A percentile compares a stretch with the other conserved stretches of the same genome.
These are phyloP conservation scores for Beroe forskalii DNA, from an alignment of 37 sponge, comb jelly and placozoan species.

Conservation along the genomic window DNA sequence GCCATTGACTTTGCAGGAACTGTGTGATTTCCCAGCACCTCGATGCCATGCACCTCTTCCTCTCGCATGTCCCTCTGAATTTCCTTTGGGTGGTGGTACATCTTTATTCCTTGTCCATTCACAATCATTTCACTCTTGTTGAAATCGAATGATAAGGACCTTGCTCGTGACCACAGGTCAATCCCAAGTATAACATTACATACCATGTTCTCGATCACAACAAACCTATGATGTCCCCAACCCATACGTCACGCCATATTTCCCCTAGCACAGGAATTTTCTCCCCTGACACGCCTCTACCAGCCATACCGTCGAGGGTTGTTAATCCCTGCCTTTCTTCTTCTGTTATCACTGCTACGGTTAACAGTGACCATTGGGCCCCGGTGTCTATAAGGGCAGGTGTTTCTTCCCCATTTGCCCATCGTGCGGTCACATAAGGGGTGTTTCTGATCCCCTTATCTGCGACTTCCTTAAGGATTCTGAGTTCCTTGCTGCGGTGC, in stretches of 20 bases:
- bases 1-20: not conserved
- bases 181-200: not conserved
- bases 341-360: not conserved
- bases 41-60: not conserved
- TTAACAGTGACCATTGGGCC: slow-evolving; percentile 20
- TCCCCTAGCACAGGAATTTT: slow-evolving; percentile 1
- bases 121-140: not conserved
- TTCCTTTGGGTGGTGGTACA: not conserved
- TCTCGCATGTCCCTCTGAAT: not conserved
- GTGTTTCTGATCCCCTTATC: not conserved
- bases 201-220: not conserved
- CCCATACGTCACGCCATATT: not conserved
- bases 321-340: not conserved
- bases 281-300: slow-evolving; percentile 3
- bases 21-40: not conserved
- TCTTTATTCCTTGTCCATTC: not conserved
- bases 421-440: not conserved
- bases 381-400: not conserved
- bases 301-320: not conserved
- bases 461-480: not conserved
- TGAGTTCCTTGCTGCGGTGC: not conserved
- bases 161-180: not conserved
- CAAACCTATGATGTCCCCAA: slow-evolving; percentile 6
- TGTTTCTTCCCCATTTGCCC: not conserved
- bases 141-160: not conserved